These are phyloP conservation scores for Hozukius guyotensis DNA, from an alignment of 2,797 vertebrate genomes.

Conservation along the genomic window DNA sequence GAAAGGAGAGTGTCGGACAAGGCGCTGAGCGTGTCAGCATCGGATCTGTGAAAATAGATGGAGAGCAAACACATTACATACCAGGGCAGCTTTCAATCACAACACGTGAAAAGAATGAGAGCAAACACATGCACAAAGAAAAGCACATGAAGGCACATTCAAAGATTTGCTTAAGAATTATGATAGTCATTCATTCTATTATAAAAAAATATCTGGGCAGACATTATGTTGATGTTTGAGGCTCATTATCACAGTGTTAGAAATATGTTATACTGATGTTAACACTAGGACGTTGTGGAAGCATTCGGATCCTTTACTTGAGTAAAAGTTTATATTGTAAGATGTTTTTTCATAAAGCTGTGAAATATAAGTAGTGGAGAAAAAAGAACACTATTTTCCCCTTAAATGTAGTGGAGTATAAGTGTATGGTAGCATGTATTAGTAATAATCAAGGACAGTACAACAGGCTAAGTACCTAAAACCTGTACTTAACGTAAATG, in stretches of 20 bases:
- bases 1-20: conserved; percentile 67
- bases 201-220: neutral
- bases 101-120: conserved; percentile 22
- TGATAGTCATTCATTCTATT: neutral
- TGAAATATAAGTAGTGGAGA: neutral
- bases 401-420: neutral
- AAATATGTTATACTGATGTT: neutral
- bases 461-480: neutral
- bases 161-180: neutral
- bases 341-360: neutral
- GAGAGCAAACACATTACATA: conserved; percentile 45
- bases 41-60: conserved; percentile 58
- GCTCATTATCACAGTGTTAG: neutral
- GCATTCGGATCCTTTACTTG: neutral
- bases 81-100: conserved; percentile 21
- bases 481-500: neutral
- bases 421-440: neutral
- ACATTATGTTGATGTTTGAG: neutral
- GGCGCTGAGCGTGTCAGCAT: conserved; percentile 40
- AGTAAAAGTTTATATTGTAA: neutral
- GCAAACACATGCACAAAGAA: conserved; percentile 42
- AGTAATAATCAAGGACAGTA: neutral
- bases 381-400: neutral
- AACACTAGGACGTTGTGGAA: neutral
- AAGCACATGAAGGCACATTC: neutral